Percentiles rank a stretch among this genome's conserved stretches.
Conservation (phyloP, 2,888 invertebrate species). For the Diarsia brunnea region DNA sequence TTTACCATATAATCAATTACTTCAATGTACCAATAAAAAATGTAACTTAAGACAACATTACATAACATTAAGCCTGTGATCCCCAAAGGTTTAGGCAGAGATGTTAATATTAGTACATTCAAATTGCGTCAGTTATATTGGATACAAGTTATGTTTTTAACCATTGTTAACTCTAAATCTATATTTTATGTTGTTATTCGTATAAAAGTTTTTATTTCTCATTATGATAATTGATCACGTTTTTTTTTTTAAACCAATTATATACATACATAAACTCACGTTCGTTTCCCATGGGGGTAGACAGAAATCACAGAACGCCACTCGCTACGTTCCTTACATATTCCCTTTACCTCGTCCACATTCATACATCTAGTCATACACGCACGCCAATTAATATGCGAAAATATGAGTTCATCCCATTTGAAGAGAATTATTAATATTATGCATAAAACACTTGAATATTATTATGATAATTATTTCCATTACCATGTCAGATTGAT, state of each 20-base stretch:
- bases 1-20: neutral
- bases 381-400: neutral
- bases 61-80: neutral
- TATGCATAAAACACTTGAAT: neutral
- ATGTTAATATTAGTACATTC: neutral
- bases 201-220: neutral
- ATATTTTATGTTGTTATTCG: neutral
- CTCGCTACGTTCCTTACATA: too few species aligned
- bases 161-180: neutral
- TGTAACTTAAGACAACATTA: neutral
- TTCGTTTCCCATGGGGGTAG: too few species aligned
- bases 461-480: neutral
- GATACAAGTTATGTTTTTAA: neutral
- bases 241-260: too few species aligned
- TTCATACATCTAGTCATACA: too few species aligned
- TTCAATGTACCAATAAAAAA: neutral
- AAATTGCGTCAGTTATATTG: neutral
- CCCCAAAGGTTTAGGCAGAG: neutral
- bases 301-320: too few species aligned
- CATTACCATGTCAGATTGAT: slow-evolving; percentile 1
- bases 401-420: neutral
- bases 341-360: too few species aligned
- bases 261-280: too few species aligned
- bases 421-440: neutral
- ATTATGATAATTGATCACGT: neutral